Percentiles rank a stretch among this genome's conserved stretches.
phyloP scores from a whole-genome alignment of 2,797 vertebrate species.

The Rhyacichthys aspro region DNA sequence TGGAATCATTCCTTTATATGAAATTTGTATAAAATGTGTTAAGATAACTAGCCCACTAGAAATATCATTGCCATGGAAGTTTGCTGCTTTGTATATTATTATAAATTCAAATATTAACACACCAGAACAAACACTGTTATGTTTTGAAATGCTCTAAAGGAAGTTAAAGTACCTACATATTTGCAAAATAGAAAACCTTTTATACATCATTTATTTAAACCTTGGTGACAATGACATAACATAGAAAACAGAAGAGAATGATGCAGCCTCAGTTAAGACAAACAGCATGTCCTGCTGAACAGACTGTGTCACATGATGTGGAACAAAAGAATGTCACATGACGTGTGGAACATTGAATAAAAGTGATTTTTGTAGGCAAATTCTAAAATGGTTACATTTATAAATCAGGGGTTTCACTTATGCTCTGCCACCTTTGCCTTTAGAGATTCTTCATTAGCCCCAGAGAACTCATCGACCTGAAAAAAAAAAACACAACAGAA shows the following conservation, averaged over 20 bases:
- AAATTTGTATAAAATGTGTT: no score
- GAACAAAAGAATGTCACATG: no score
- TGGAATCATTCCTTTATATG: no score
- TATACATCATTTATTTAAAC: slow-evolving; percentile 57
- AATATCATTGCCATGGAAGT: no score
- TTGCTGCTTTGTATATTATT: no score
- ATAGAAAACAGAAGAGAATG: slow-evolving; percentile 16
- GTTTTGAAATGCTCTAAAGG: no score
- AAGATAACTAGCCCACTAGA: no score
- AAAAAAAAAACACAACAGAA: slow-evolving; percentile 11
- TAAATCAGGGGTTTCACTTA: slow-evolving; percentile 19
- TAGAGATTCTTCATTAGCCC: slow-evolving; percentile 81
- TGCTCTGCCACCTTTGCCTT: slow-evolving; percentile 58
- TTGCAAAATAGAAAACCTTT: neutral
- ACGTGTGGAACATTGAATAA: slow-evolving; percentile 17
- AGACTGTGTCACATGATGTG: no score
- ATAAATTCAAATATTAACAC: no score
- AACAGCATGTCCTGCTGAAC: slow-evolving; percentile 12
- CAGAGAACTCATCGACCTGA: slow-evolving; percentile 83
- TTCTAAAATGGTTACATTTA: no score
- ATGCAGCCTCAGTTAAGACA: neutral
- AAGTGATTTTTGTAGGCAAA: slow-evolving; percentile 8
- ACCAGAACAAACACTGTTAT: no score
- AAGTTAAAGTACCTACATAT: neutral
- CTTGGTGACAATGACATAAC: slow-evolving; percentile 20